Conservation (phyloP, 1,140 invertebrate genomes). For the Zaprionus ghesquierei region DNA sequence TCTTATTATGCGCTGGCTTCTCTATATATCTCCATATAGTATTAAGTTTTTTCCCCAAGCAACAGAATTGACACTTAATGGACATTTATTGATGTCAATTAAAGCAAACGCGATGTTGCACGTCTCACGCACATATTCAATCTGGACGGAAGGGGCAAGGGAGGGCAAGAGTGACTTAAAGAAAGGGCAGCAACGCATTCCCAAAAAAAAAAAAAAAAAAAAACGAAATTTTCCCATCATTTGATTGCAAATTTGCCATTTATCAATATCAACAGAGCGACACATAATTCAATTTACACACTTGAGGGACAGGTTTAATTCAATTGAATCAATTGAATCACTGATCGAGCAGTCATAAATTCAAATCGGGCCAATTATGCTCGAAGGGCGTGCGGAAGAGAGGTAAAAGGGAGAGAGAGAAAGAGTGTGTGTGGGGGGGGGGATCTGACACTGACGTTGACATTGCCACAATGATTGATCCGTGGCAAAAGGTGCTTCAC, state of each 20-base stretch:
- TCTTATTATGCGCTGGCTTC: slow-evolving; percentile 13
- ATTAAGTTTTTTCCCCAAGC: background rate
- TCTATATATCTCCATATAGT: background rate
- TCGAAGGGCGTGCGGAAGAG: slow-evolving; percentile 10
- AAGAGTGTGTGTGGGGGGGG: background rate
- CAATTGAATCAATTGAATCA: slow-evolving; percentile 75
- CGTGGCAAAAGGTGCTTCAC: slow-evolving; percentile 51
- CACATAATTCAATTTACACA: slow-evolving; percentile 64
- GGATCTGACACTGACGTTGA: slow-evolving; percentile 34
- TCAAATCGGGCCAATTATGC: slow-evolving; percentile 71
- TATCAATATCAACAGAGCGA: slow-evolving; percentile 68
- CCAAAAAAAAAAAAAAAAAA: background rate
- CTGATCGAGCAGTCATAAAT: slow-evolving; percentile 57
- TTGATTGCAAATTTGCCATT: slow-evolving; percentile 69
- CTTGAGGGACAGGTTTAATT: slow-evolving; percentile 40
- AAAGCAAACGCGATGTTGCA: slow-evolving; percentile 11
- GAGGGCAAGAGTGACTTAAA: too few species aligned
- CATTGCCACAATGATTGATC: slow-evolving; percentile 52
- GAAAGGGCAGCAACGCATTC: background rate
- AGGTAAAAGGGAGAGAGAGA: background rate
- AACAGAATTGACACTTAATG: background rate
- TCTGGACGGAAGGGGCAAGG: background rate
- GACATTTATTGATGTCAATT: slow-evolving; percentile 52
- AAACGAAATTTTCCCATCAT: slow-evolving; percentile 50
- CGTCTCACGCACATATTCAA: slow-evolving; percentile 49